A percentile compares a stretch with the other conserved stretches of the same genome.
These are phyloP conservation scores for Clitarchus hookeri DNA, from an alignment of 2,888 invertebrate species.

Conservation along the genomic window DNA sequence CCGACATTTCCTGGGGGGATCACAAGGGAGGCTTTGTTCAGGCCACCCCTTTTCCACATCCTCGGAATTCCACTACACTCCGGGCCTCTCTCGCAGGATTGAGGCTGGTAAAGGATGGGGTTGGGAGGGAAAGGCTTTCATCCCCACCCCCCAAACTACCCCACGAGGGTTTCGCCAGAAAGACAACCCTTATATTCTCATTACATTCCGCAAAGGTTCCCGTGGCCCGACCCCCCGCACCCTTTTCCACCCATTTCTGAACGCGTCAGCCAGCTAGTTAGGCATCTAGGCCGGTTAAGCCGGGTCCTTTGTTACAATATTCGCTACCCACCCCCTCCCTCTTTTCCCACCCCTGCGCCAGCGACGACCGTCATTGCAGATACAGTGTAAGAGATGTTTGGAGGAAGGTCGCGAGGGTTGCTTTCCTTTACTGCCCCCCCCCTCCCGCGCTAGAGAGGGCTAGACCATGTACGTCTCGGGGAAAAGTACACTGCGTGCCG, in stretches of 20 bases:
- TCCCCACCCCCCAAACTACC: not conserved
- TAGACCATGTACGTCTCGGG: too few relatives aligned
- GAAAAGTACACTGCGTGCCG: too few relatives aligned
- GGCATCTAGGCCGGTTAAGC: not conserved
- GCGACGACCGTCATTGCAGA: not conserved
- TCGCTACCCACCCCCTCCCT: not conserved
- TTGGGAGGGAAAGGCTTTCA: not conserved
- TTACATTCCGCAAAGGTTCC: conserved; percentile 14
- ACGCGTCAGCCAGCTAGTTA: not conserved
- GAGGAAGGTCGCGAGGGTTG: not conserved
- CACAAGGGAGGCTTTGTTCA: not conserved
- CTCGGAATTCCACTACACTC: too few relatives aligned
- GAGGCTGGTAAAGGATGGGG: too few relatives aligned
- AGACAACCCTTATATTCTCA: conserved; percentile 14
- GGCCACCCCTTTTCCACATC: not conserved
- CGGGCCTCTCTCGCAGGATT: too few relatives aligned
- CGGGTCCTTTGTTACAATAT: conserved; percentile 3
- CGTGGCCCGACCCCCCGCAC: not conserved
- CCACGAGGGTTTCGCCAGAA: not conserved
- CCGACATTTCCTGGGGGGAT: not conserved
- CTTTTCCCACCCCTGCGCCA: too few relatives aligned
- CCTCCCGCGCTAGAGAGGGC: too few relatives aligned
- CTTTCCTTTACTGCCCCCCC: not conserved
- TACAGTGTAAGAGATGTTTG: not conserved
- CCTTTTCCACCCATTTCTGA: not conserved